Base-by-base conservation (phyloP, 2,888 invertebrate genomes). In the Andrena bucephala region DNA sequence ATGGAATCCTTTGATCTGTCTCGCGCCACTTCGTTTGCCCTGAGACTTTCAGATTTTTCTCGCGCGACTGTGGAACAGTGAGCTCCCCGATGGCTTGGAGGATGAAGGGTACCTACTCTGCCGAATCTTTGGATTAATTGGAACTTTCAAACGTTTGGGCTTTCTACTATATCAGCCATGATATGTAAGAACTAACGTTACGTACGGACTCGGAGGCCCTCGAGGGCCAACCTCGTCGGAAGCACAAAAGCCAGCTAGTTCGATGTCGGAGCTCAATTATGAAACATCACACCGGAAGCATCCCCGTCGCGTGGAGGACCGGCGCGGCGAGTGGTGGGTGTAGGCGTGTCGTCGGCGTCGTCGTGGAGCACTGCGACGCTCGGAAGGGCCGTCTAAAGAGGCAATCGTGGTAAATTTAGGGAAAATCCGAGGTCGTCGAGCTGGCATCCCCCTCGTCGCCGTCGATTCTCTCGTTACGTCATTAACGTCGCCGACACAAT, bases 381-480 rank as follows among this genome's bases (percentile, higher is more conserved):
- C 29, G 59, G 48, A 20, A 31, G 48, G 31, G 60, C 16, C 42
- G 62, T 54, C 59, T 70, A 75, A 84, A 78, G 68, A 69, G 83
- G 83, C 77, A 83, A 83, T 77, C 77, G 83, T 60, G 77, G 83
- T 57, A 57, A 85, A 85, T 85, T 87, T 81, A 31, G 84, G 69
- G 73, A 88, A 86, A 84, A 88, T 79, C 69, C 52, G 63, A 50
- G 70, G 13, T 31, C 78, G 66, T 63, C 65, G 60, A 48, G 71
- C 59, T 60, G 52, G 67, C 79, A 69, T 60, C 67, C 67, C 29
- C 29, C 36, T 29, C 69, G n/a, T 48, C 71, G 42, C 36, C 83
- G 88, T 88, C 89, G 89, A 91, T 90, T 90, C 86, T 87, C 87
- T 87, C 87, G 90, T 90, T 90, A 89, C 89, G 88, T 91, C 89